Evolutionary conservation across 1,140 invertebrate species (phyloP), one percentile per base, ranked within the genome.

Genomic region (Ceratosolen solmsi): DNA sequence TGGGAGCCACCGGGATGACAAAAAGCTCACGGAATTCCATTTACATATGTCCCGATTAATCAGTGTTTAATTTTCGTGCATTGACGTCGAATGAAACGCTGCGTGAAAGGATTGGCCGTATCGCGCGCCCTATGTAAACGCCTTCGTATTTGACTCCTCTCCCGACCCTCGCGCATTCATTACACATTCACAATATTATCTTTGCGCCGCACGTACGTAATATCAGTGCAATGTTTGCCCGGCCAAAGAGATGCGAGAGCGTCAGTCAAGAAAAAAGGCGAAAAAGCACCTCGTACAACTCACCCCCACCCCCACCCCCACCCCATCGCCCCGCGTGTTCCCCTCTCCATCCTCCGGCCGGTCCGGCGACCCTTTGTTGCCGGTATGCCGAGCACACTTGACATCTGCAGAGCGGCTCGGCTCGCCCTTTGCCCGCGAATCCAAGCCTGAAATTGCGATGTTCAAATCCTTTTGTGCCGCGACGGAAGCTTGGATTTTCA

Each of bases 161-260:
- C 22, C 51, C 71, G 41, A 63, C 71, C 79, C 79, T 41, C 80
- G 8, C 25, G 74, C 84, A 84, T 87, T 85, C 86, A 86, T 89
- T 89, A 88, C 87, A 82, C 87, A 88, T 88, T 86, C 86, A 87
- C 87, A 89, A 89, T 88, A 88, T 88, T 86, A 87, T 87, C 85
- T 86, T 86, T 86, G 75, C 54, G 63, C n/a, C 65, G 36, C 49
- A 4, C 17, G 20, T 49, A 41, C 25, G n/a, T 5, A 58, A 60
- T 15, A 3, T 30, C 54, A 41, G 75, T 79, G 49, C 63, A 54
- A 56, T 87, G 82, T 86, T 87, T 86, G 70, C 82, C 80, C 84
- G 83, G 84, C 51, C 27, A 58, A 27, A 76, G 33, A 58, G 72
- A 74, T 30, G 36, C 54, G 20, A 20, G 1, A 25, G 5, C 72